These are phyloP conservation scores for Hemiscyllium ocellatum DNA, from an alignment of 2,113 vertebrate genomes.

Conservation along the genomic window DNA sequence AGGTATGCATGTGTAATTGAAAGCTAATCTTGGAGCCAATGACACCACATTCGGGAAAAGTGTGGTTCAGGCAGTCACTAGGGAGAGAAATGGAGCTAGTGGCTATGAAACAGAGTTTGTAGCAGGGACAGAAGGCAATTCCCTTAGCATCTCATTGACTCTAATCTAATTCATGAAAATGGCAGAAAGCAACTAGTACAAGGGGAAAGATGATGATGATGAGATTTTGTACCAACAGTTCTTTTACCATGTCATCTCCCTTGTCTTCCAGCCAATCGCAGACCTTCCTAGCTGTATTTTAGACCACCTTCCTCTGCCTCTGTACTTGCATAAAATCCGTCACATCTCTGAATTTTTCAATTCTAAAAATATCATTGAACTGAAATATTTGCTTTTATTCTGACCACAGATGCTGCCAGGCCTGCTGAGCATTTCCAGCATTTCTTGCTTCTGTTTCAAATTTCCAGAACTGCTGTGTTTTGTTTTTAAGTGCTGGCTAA, in stretches of 20 bases:
- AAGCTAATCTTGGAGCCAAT: background rate
- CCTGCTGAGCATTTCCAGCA: background rate
- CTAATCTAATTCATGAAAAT: constrained; percentile 1
- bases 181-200: background rate
- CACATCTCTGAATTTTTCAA: background rate
- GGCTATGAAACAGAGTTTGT: background rate
- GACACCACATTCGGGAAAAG: background rate
- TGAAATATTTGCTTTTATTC: no score
- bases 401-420: no score
- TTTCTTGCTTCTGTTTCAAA: background rate
- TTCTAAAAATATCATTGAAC: background rate
- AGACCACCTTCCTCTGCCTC: background rate
- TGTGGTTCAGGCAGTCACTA: background rate
- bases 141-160: no score
- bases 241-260: background rate
- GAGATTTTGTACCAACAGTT: background rate
- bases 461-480: background rate
- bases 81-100: background rate
- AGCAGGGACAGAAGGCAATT: background rate
- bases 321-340: background rate
- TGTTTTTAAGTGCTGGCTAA: background rate
- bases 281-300: background rate
- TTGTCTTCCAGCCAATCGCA: background rate
- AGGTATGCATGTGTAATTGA: background rate
- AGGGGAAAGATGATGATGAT: background rate